Conservation (phyloP, 2,113 vertebrate genomes). For the Cryptotis parvus region DNA sequence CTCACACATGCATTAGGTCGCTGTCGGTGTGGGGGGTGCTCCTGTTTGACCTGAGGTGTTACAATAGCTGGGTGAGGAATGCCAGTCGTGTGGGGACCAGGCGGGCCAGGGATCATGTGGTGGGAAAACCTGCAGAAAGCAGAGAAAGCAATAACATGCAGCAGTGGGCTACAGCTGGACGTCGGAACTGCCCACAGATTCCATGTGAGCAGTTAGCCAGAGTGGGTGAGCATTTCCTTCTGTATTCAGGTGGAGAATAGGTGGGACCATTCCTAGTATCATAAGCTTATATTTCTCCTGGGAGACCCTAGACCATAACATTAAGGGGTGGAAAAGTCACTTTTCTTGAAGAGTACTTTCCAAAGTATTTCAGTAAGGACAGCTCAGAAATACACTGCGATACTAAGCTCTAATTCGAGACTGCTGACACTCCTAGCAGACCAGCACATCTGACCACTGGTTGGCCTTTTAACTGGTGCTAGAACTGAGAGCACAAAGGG, state of each 20-base stretch:
- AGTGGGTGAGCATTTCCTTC: background rate
- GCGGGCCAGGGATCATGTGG: slow-evolving; percentile 99
- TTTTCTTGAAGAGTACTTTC: slow-evolving; percentile 69
- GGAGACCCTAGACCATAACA: background rate
- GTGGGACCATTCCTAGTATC: too few relatives aligned
- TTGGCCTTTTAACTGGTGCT: too few relatives aligned
- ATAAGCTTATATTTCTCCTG: slow-evolving; percentile 9
- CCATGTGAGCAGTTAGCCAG: too few relatives aligned
- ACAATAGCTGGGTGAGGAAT: slow-evolving; percentile 99
- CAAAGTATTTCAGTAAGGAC: background rate
- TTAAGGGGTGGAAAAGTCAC: background rate
- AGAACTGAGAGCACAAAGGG: too few relatives aligned
- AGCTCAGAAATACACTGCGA: background rate
- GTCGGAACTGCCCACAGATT: too few relatives aligned
- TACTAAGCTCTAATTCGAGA: too few relatives aligned
- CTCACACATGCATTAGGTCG: slow-evolving; percentile 99
- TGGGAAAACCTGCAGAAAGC: slow-evolving; percentile 94
- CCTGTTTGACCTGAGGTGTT: slow-evolving; percentile 99
- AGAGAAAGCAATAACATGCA: background rate
- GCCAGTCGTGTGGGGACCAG: slow-evolving; percentile 97
- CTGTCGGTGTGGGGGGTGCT: slow-evolving; percentile 94
- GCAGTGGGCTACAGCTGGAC: too few relatives aligned
- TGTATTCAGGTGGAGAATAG: background rate
- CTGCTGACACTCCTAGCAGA: background rate
- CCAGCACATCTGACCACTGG: background rate